These are phyloP conservation scores for Picathartes gymnocephalus DNA, from an alignment of 2,113 vertebrate species.

Conservation along the genomic window DNA sequence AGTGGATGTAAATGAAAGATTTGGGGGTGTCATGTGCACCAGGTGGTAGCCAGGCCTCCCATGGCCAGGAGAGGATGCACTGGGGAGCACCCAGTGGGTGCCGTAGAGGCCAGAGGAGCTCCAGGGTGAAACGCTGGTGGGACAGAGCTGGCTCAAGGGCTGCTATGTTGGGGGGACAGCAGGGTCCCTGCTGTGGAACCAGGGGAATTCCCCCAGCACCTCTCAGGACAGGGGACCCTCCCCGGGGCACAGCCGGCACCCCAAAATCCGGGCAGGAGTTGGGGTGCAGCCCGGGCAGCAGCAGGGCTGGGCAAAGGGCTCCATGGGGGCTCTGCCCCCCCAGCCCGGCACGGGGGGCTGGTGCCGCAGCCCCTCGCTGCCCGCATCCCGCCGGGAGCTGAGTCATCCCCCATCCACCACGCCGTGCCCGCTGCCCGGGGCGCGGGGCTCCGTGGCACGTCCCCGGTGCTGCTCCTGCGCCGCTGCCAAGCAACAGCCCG, in stretches of 20 bases:
- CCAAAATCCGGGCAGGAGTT: background rate
- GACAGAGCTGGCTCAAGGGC: background rate
- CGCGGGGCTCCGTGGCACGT: background rate
- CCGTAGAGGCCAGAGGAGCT: background rate
- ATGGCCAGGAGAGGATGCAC: background rate
- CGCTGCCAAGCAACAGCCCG: constrained; percentile 48
- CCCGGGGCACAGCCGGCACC: accelerated
- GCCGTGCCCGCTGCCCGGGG: background rate
- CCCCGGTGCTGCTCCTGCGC: background rate
- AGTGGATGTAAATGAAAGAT: background rate
- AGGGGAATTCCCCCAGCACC: background rate
- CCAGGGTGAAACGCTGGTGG: accelerated
- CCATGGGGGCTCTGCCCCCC: background rate
- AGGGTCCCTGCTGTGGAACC: background rate
- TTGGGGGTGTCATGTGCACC: background rate
- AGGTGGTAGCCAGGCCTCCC: background rate
- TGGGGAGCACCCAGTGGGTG: background rate
- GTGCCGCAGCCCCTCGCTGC: background rate
- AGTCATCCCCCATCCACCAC: background rate
- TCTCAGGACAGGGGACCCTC: accelerated
- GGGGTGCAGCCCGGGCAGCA: accelerated
- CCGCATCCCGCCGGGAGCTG: background rate
- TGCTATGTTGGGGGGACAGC: accelerated
- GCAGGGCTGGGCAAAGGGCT: background rate
- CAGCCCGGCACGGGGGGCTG: background rate